Evolutionary conservation across 1,140 invertebrate genomes (phyloP).

Genomic region (Brachionus rubens): DNA sequence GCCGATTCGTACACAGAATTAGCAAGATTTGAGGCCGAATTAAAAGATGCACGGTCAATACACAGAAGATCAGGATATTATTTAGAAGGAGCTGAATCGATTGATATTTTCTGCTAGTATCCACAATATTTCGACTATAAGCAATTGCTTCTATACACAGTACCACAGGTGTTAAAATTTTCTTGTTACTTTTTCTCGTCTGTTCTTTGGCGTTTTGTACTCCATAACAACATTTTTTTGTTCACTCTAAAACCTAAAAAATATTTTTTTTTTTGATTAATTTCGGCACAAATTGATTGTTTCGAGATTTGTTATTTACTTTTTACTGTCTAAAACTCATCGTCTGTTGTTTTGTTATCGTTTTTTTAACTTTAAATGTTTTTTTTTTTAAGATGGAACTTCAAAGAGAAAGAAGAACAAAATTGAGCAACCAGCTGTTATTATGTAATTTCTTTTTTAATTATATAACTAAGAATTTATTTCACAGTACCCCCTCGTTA

Average conservation of each 20-base stretch:
- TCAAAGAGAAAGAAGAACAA: slow-evolving; percentile 41
- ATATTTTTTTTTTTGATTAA: too few species aligned
- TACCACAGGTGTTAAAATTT: not conserved
- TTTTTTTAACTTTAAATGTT: too few species aligned
- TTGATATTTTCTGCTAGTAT: not conserved
- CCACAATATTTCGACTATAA: not conserved
- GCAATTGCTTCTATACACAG: not conserved
- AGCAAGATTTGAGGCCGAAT: slow-evolving; percentile 71
- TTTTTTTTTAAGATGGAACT: not conserved
- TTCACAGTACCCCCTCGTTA: too few species aligned
- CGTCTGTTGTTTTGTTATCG: too few species aligned
- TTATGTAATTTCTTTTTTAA: slow-evolving; percentile 8
- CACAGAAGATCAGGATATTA: not conserved
- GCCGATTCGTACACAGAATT: slow-evolving; percentile 89
- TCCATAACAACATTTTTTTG: too few species aligned
- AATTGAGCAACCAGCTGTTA: not conserved
- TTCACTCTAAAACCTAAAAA: too few species aligned
- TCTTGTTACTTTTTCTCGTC: too few species aligned
- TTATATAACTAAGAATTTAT: not conserved
- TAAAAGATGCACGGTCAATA: slow-evolving; percentile 28
- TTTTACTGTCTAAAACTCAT: too few species aligned
- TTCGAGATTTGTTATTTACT: too few species aligned
- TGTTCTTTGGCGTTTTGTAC: too few species aligned
- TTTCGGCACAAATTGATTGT: too few species aligned
- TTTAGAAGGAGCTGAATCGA: not conserved